Base-by-base conservation (phyloP, 2,888 invertebrate species). In the Clepsis dumicolana region DNA sequence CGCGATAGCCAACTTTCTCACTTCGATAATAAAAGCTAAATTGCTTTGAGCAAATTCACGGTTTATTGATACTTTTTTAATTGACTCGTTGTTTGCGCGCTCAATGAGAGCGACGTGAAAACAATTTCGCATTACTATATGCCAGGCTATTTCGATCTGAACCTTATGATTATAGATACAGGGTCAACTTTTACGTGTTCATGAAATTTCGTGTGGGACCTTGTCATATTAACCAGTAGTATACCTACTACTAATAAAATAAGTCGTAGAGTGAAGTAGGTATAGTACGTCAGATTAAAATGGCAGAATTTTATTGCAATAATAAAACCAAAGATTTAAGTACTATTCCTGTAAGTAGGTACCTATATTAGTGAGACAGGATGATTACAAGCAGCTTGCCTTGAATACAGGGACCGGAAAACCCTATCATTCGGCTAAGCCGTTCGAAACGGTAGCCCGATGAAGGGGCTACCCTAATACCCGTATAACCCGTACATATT, bases 21-120 rank as follows among this genome's bases (percentile, higher is more conserved):
- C 14, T 4, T 10, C 18, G 12, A 32, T 1, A 32, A 54, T 54
- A 32, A 32, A 18, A 16, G 12, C 32, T 21, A 32, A 12, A 54
- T 18, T 32, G 54, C 4, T 16, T 18, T 54, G 54, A 5, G 29
- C 4, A 54, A 54, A 32, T 54, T 32, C 54, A 27, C 14, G 25
- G 32, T 54, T 53, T 27, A 54, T 32, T 54, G 48, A 48, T 48
- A 48, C 48, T 48, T 21, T 21, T 21, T 48, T 21, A 48, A 29
- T 32, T 29, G 18, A 14, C 18, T 18, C 18, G 29, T 16, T 54
- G 54, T 32, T 32, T 54, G 32, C 54, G 32, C 29, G 32, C 16
- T 53, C 32, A 54, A 54, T 54, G 14, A 18, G 54, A 54, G 14
- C 12, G 18, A 54, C 54, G 32, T 32, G 32, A 18, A 48, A 16